Conservation (phyloP, 2,888 invertebrate genomes). For the Polietes domitor region DNA sequence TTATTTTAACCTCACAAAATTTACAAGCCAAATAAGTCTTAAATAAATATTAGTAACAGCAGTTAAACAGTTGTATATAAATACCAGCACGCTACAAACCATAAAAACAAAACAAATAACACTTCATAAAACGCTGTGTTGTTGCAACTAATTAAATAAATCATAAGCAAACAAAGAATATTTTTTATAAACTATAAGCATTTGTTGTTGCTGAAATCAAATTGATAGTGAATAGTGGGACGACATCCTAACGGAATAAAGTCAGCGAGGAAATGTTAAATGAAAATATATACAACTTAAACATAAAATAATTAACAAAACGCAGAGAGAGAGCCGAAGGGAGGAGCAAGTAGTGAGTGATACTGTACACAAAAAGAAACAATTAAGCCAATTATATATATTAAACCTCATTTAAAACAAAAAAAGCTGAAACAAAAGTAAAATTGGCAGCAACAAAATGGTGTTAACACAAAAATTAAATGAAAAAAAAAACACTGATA, state of each 20-base stretch:
- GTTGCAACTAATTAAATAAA: constrained; percentile 1
- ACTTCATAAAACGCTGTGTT: constrained; percentile 1
- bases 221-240: no score
- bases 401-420: no score
- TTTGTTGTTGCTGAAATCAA: no score
- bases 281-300: not conserved
- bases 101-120: constrained; percentile 16
- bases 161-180: not conserved
- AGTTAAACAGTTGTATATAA: constrained; percentile 26
- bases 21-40: constrained; percentile 21
- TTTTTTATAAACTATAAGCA: not conserved
- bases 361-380: no score
- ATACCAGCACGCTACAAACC: not conserved
- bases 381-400: constrained; percentile 4
- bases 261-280: not conserved
- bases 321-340: not conserved
- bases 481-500: not conserved
- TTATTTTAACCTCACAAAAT: constrained; percentile 30
- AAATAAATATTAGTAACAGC: constrained; percentile 12
- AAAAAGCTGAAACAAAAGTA: not conserved
- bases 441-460: not conserved
- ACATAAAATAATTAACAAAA: no score
- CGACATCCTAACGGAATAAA: not conserved
- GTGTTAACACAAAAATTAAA: not conserved
- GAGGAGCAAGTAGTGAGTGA: no score